Base-by-base conservation (phyloP, 2,113 vertebrate species). In the Apistogramma diplotaenia region DNA sequence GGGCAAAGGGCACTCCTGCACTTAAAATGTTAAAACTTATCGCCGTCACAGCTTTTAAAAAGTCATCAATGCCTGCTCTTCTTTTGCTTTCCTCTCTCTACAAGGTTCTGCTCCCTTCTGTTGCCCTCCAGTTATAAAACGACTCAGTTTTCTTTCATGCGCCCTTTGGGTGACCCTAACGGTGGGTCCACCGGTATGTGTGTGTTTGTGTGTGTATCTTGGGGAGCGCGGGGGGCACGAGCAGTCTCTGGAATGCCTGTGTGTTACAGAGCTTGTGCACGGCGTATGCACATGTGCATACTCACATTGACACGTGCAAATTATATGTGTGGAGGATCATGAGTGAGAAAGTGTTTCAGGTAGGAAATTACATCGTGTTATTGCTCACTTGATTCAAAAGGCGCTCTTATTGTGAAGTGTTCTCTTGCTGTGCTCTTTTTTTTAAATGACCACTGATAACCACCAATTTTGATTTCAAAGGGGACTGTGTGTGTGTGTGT, bases 191-290 rank as follows among this genome's bases (percentile, higher is more conserved):
- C 70, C 88, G 85, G 85, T 87, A 77, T 86, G 84, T 88, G 56
- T 86, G 65, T 74, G 56, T 82, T 88, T 62, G 54, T 33, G 35
- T 65, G 61, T 65, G 60, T 43, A 25, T 62, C 60, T 16, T 23
- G 5, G 31, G 46, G 40, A 49, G 60, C 53, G 55, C 11, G 13
- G 11, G 37, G 29, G 1, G 6, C 46, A 58, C 61, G 71, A 60
- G 56, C 49, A 54, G 84, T 72, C 79, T 76, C 75, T 86, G 89
- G 89, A 93, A 92, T 92, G 87, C 70, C 55, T 85, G 78, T 70
- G 73, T 78, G 58, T 74, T 76, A 67, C 53, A 56, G 61, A 71
- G 43, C 31, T 77, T 60, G 29, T 75, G 40, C 40, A 70, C 0
- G 2, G 25, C 19, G 16, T 70, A 6, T 55, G 35, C 78, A 71